Evolutionary conservation across 1,140 invertebrate species (phyloP).

Genomic region (Argopecten irradians): DNA sequence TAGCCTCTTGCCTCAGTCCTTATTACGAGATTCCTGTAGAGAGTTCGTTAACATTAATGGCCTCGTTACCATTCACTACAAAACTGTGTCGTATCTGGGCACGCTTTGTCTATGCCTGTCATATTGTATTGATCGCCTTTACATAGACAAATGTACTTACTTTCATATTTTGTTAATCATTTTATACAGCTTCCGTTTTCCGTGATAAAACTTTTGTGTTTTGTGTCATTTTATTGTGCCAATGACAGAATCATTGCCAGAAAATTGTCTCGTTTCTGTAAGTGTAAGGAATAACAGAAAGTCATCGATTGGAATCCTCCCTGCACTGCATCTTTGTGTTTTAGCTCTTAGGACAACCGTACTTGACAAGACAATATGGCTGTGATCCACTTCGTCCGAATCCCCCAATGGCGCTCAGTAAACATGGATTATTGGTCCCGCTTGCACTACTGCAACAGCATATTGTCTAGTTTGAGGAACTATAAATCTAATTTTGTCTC

Average conservation of each 20-base stretch:
- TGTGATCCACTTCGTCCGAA: neutral
- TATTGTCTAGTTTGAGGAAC: neutral
- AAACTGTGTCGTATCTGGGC: neutral
- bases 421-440: neutral
- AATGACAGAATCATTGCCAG: neutral
- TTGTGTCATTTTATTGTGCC: neutral
- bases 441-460: neutral
- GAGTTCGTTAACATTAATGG: too few relatives aligned
- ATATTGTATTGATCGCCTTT: neutral
- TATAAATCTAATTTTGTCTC: neutral
- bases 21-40: too few relatives aligned
- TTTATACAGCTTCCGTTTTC: neutral
- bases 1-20: too few relatives aligned
- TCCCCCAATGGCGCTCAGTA: neutral
- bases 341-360: neutral
- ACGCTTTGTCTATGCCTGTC: neutral
- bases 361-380: neutral
- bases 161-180: neutral
- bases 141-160: neutral
- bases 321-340: neutral
- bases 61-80: neutral
- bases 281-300: neutral
- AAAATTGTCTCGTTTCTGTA: neutral
- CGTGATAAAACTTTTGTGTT: neutral
- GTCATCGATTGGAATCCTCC: neutral